Evolutionary conservation across 1,140 invertebrate species (phyloP).

Genomic region (Ips nitidus): DNA sequence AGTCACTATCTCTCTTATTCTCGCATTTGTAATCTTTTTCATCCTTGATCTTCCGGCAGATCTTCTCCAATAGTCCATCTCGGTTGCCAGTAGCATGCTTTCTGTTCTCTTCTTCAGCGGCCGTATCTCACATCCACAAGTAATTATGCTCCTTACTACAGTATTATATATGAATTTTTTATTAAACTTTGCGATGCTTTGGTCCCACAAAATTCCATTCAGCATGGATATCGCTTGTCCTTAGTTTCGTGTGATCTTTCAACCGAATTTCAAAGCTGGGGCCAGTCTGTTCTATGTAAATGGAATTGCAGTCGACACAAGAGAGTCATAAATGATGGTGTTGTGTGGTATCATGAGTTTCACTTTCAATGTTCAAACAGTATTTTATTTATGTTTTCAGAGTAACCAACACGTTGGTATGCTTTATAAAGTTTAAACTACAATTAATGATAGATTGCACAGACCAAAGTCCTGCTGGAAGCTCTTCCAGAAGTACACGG

Average conservation of each 20-base stretch:
- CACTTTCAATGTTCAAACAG: no score
- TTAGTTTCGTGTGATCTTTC: conserved; percentile 4
- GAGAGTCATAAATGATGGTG: no score
- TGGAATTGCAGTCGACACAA: no score
- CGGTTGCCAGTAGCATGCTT: conserved; percentile 20
- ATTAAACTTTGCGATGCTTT: conserved; percentile 29
- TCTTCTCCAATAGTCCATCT: conserved; percentile 36
- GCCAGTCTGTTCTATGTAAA: no score
- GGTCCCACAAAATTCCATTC: conserved; percentile 34
- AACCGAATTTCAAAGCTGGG: neutral
- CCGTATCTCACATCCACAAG: conserved; percentile 28
- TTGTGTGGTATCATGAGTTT: no score
- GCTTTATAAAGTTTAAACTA: no score
- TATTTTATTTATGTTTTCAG: no score
- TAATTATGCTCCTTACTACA: conserved; percentile 28
- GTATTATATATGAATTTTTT: conserved; percentile 34
- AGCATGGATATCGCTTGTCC: conserved; percentile 26
- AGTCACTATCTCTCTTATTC: conserved; percentile 33
- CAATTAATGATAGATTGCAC: no score
- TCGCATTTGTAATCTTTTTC: conserved; percentile 28
- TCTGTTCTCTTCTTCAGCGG: conserved; percentile 26
- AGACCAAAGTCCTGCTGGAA: no score
- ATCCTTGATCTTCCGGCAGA: conserved; percentile 31
- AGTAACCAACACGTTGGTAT: no score
- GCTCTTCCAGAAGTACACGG: no score